phyloP scores from a whole-genome alignment of 2,797 vertebrate genomes.

The Tinamus major region DNA sequence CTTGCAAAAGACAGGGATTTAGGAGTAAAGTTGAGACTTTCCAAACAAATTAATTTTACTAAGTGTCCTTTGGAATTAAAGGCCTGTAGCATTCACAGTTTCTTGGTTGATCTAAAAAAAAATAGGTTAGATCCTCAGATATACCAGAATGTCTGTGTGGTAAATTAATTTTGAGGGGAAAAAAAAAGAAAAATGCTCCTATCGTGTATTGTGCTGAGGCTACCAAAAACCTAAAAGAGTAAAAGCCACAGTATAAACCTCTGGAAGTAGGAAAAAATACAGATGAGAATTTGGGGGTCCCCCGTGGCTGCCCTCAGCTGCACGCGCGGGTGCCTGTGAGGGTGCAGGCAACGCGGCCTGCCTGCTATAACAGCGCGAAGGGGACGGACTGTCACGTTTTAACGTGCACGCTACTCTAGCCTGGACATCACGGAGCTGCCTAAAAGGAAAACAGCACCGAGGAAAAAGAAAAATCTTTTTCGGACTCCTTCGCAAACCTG shows the following conservation, averaged over 20 bases:
- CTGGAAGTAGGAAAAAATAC: neutral
- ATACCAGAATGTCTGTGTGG: neutral
- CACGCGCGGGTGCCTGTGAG: neutral
- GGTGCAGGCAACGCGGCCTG: neutral
- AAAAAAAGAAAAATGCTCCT: neutral
- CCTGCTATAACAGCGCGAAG: fast-evolving
- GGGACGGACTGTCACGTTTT: neutral
- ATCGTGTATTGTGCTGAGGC: neutral
- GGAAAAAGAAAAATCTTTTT: neutral
- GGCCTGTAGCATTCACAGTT: fast-evolving
- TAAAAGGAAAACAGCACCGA: neutral
- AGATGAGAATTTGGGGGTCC: neutral
- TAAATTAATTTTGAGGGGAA: neutral
- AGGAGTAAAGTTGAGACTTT: neutral
- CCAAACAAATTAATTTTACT: neutral
- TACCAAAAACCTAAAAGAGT: neutral
- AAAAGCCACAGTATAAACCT: neutral
- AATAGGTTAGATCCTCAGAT: neutral
- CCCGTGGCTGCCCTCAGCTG: neutral
- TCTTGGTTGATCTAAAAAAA: neutral
- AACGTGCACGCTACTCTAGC: neutral
- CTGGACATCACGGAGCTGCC: neutral
- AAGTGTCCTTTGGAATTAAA: neutral
- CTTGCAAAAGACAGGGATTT: neutral
- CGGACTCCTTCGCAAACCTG: neutral